Conservation (phyloP, 2,113 vertebrate genomes). For the Mustela nigripes region DNA sequence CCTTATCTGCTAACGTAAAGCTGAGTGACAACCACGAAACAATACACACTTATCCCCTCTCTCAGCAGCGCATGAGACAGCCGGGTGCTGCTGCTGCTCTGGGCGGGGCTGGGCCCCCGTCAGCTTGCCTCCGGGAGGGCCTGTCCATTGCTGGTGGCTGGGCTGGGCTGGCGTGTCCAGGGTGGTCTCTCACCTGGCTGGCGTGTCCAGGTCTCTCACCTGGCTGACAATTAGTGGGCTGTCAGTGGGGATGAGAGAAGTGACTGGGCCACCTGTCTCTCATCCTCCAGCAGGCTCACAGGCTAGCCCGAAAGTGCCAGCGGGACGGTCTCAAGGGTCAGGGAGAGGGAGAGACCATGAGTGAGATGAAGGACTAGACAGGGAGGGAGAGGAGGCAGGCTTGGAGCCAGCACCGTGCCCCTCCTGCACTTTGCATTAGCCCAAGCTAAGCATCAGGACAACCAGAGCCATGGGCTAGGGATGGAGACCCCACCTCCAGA, state of each 20-base stretch:
- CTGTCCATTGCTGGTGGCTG: not conserved
- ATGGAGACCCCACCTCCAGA: not conserved
- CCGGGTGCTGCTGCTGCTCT: not conserved
- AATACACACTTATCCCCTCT: too few relatives aligned
- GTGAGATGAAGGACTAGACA: too few relatives aligned
- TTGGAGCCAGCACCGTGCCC: accelerated
- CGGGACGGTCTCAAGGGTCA: not conserved
- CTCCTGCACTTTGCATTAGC: not conserved
- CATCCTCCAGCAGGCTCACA: not conserved
- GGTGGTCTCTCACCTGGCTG: not conserved
- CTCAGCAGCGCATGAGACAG: not conserved
- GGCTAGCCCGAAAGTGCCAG: not conserved
- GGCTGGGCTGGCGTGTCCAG: too few relatives aligned
- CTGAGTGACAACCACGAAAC: not conserved
- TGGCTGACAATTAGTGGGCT: not conserved
- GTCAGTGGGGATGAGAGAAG: not conserved
- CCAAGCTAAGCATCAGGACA: not conserved
- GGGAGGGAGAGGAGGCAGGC: not conserved
- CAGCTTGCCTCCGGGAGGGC: not conserved
- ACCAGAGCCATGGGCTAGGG: not conserved
- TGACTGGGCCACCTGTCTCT: not conserved
- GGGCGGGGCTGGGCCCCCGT: not conserved
- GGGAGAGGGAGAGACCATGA: too few relatives aligned
- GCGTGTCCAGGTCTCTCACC: not conserved
- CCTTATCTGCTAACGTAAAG: not conserved